Conservation (phyloP, 2,797 vertebrate genomes). For the Melopsittacus undulatus region DNA sequence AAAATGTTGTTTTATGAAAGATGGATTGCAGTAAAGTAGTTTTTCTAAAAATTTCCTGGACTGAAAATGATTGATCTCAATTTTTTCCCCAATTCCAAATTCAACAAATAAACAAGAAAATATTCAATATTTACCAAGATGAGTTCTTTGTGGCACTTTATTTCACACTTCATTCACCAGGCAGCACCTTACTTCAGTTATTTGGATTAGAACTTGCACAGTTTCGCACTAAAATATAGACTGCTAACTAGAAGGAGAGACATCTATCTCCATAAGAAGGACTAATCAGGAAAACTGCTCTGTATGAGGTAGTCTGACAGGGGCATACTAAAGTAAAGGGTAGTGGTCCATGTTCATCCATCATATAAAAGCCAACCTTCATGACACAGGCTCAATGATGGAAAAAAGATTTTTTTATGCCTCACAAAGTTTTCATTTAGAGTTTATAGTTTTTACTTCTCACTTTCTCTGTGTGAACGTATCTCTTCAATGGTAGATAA, state of each 20-base stretch:
- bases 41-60: background rate
- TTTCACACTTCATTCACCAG: constrained; percentile 39
- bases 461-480: constrained; percentile 3
- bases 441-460: constrained; percentile 39
- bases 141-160: background rate
- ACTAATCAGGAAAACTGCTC: background rate
- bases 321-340: constrained; percentile 25
- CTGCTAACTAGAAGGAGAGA: constrained; percentile 13
- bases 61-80: background rate
- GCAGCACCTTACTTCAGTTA: background rate
- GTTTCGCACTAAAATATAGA: background rate
- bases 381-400: constrained; percentile 3
- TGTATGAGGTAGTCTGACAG: background rate
- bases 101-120: constrained; percentile 16
- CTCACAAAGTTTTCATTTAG: constrained; percentile 41
- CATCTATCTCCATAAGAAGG: background rate
- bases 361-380: constrained; percentile 48
- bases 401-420: background rate
- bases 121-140: background rate
- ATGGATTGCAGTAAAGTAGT: background rate
- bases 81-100: background rate
- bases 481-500: constrained; percentile 29
- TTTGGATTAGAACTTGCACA: background rate
- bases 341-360: constrained; percentile 26
- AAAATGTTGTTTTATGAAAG: background rate